These are phyloP conservation scores for Parthenolecanium corni DNA, from an alignment of 2,888 invertebrate genomes.

Conservation along the genomic window DNA sequence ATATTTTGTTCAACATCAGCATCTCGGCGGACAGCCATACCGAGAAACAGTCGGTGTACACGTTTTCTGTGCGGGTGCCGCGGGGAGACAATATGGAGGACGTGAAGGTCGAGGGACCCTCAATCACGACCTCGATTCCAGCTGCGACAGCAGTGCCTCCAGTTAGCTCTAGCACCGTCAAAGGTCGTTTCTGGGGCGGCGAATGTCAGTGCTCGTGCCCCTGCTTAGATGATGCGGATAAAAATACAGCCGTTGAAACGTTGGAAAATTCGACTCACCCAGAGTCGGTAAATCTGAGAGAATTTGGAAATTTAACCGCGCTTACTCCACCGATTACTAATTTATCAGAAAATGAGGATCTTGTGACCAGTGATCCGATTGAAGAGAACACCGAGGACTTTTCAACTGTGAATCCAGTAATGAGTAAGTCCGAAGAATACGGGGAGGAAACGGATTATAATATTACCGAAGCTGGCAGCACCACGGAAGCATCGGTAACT, in stretches of 20 bases:
- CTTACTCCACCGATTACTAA: too few species aligned
- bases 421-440: too few species aligned
- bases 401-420: too few species aligned
- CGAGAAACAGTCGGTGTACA: background rate
- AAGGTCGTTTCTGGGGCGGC: constrained; percentile 42
- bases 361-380: too few species aligned
- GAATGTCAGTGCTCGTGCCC: constrained; percentile 65
- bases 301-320: background rate
- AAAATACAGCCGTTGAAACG: background rate
- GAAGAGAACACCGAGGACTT: too few species aligned
- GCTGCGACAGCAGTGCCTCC: too few species aligned
- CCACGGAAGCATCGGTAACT: background rate
- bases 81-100: background rate
- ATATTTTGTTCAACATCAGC: background rate
- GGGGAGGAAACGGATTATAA: background rate
- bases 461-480: background rate
- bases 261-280: background rate
- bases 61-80: constrained; percentile 19
- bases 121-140: background rate
- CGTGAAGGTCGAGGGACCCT: background rate
- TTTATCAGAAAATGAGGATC: too few species aligned
- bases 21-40: background rate
- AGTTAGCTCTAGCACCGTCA: constrained; percentile 34
- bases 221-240: constrained; percentile 36
- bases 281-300: too few species aligned